Evolutionary conservation across 1,140 invertebrate genomes (phyloP).

Genomic region (Anastrepha obliqua): DNA sequence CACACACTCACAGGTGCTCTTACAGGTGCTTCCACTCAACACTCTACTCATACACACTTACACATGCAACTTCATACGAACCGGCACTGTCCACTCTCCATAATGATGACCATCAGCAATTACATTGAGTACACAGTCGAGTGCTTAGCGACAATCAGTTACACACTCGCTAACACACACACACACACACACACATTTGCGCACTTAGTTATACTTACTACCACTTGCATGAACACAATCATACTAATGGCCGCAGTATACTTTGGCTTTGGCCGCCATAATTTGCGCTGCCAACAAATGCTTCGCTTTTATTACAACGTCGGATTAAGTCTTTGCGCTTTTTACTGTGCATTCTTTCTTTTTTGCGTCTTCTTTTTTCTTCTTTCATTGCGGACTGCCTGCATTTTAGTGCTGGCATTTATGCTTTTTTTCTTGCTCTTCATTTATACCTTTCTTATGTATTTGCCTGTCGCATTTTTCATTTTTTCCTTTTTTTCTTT

Average conservation of each 20-base stretch:
- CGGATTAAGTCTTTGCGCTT: slow-evolving; percentile 40
- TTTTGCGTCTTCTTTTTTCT: background rate
- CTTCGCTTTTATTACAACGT: slow-evolving; percentile 36
- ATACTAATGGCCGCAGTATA: slow-evolving; percentile 17
- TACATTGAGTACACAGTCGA: slow-evolving; percentile 34
- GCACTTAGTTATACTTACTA: too few species aligned
- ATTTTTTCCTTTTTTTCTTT: background rate
- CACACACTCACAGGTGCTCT: background rate
- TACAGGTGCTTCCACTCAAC: background rate
- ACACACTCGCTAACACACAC: background rate
- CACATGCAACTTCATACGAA: background rate
- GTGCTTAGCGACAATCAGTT: slow-evolving; percentile 21
- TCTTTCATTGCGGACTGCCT: background rate
- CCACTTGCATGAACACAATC: background rate
- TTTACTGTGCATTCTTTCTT: background rate
- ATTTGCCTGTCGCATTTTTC: background rate
- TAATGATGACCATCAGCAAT: slow-evolving; percentile 43
- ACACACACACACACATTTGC: too few species aligned
- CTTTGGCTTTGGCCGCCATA: slow-evolving; percentile 8
- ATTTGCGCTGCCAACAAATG: slow-evolving; percentile 27
- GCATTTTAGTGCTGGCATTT: slow-evolving; percentile 14
- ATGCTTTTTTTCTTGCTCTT: background rate
- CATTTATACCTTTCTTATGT: background rate
- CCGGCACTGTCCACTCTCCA: background rate
- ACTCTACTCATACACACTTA: background rate